Conservation (phyloP, 2,113 vertebrate genomes). For the Dendrocopos noguchii region DNA sequence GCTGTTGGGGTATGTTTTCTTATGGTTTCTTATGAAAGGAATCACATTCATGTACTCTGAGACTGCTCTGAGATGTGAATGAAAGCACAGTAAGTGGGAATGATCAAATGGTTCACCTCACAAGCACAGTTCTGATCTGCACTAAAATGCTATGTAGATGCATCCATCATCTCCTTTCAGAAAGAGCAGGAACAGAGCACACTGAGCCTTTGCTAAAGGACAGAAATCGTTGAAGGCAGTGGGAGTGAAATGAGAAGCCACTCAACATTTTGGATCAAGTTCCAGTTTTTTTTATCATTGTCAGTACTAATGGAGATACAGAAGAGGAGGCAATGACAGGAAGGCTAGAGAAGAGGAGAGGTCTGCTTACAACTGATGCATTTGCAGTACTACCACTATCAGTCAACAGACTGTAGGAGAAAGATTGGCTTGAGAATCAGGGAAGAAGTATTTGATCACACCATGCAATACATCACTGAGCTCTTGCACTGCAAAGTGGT, state of each 20-base stretch:
- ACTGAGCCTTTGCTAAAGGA: neutral
- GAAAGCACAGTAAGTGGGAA: neutral
- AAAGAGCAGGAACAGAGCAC: neutral
- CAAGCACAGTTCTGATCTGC: neutral
- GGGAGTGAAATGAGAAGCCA: neutral
- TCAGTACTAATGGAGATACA: slow-evolving; percentile 13
- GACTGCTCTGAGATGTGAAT: neutral
- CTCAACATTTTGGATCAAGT: neutral
- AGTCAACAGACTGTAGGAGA: slow-evolving; percentile 4
- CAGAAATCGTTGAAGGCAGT: neutral
- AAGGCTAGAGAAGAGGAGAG: neutral
- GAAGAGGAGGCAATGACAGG: neutral
- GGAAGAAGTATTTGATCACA: slow-evolving; percentile 26
- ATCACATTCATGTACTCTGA: neutral
- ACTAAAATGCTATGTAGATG: neutral
- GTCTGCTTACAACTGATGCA: neutral
- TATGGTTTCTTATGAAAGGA: neutral
- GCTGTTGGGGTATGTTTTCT: neutral
- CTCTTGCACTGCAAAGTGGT: neutral
- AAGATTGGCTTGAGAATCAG: neutral
- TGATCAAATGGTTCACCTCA: slow-evolving; percentile 6
- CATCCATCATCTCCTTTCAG: neutral
- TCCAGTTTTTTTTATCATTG: slow-evolving; percentile 17
- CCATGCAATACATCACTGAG: neutral
- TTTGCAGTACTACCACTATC: neutral